Evolutionary conservation across 2,113 vertebrate genomes (phyloP), one percentile per base, ranked within the genome.

Genomic region (Ursus arctos): DNA sequence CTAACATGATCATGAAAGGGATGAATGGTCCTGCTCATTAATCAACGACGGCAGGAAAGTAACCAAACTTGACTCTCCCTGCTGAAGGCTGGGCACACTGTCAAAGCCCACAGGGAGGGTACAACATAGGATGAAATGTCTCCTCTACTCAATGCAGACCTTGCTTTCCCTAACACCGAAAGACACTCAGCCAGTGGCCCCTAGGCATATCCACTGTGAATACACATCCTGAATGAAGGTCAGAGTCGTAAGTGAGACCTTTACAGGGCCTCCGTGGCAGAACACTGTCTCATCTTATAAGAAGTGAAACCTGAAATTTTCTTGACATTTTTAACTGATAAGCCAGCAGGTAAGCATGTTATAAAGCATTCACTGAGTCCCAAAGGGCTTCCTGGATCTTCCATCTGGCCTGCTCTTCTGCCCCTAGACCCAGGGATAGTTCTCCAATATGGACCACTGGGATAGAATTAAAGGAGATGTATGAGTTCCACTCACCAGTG

Each of bases 11-110:
- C 77, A 21, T 72, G 76, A 79, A 74, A 49, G 88, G 67, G 71
- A 81, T 94, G 87, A 97, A 85, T 47, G 79, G 22, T 81, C 85
- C 61, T 0, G 0, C 14, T 49, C 79, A 96, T 98, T 95, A 98
- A 96, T 97, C 76, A 98, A 97, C 81, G 96, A 76, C 4, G 59
- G 0, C 0, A 28, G 24, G 14, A 87, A 67, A 95, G 69, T 12
- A 84, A 85, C 40, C 47, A 0, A 88, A 92, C 24, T 57, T 87
- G 49, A 89, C 40, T 89, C 31, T 91, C 53, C 57, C 80, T 59
- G 40, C 3, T 80, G 28, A 88, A 95, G 9, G 12, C 40, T 65
- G 53, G n/a, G 36, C 33, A 11, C 12, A 43, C 21, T 51, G 33
- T 40, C 33, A 97, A 93, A 36, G 4, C 28, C 82, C 86, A 92